A percentile compares a stretch with the other conserved stretches of the same genome.
phyloP scores from a whole-genome alignment of 2,797 vertebrate genomes.

The Danionella dracula region DNA sequence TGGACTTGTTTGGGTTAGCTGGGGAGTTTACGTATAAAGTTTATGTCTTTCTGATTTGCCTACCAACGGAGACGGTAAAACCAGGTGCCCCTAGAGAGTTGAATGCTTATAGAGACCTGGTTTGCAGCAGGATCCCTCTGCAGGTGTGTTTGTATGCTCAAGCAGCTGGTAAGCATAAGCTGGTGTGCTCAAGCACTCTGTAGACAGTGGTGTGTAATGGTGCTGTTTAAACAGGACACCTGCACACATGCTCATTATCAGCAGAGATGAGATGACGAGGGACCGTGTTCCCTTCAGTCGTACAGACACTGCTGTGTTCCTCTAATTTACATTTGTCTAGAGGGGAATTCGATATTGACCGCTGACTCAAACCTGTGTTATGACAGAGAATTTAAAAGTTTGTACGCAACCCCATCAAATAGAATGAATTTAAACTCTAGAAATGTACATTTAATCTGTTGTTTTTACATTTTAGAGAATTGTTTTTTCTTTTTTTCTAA shows the following conservation, averaged over 20 bases:
- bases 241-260: slow-evolving; percentile 21
- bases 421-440: no score
- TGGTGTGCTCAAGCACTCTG: slow-evolving; percentile 34
- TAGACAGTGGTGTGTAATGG: slow-evolving; percentile 25
- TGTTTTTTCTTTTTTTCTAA: no score
- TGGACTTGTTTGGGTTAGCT: neutral
- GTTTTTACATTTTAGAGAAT: no score
- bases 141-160: slow-evolving; percentile 6
- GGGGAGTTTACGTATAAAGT: neutral
- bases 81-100: neutral
- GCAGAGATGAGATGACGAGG: slow-evolving; percentile 26
- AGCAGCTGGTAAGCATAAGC: slow-evolving; percentile 29
- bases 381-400: no score
- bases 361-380: neutral
- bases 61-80: neutral
- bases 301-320: neutral
- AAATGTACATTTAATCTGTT: no score
- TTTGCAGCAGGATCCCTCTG: neutral
- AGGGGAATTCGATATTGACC: neutral
- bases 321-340: neutral
- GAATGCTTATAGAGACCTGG: neutral
- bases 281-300: neutral
- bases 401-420: no score
- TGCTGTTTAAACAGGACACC: slow-evolving; percentile 37
- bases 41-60: neutral